Evolutionary conservation across 2,797 vertebrate species (phyloP).

Genomic region (Ctenosaura bakeri): DNA sequence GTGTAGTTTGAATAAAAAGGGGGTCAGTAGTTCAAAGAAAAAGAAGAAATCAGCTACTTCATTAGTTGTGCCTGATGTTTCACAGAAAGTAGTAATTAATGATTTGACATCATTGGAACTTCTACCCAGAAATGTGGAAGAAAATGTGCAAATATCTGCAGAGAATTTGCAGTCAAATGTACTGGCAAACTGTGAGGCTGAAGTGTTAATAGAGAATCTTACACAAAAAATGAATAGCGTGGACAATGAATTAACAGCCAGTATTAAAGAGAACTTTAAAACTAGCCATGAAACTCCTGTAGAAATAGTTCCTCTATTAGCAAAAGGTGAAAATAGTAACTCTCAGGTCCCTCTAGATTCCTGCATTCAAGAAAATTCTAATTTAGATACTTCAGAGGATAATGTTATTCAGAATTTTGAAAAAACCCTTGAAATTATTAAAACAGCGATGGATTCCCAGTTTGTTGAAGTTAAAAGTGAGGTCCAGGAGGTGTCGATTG

Average conservation of each 20-base stretch:
- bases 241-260: constrained; percentile 82
- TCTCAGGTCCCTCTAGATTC: constrained; percentile 76
- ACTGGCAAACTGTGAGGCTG: constrained; percentile 77
- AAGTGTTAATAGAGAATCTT: constrained; percentile 75
- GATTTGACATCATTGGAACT: constrained; percentile 79
- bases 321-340: constrained; percentile 83
- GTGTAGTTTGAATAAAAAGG: constrained; percentile 81
- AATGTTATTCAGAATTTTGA: constrained; percentile 82
- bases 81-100: constrained; percentile 77
- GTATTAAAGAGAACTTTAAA: constrained; percentile 83
- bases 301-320: constrained; percentile 71
- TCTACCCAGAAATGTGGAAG: constrained; percentile 75
- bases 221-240: constrained; percentile 80
- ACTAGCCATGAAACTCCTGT: constrained; percentile 72
- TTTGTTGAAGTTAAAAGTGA: constrained; percentile 81
- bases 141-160: constrained; percentile 68
- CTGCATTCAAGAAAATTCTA: constrained; percentile 67
- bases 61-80: constrained; percentile 67
- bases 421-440: constrained; percentile 84
- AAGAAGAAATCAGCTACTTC: constrained; percentile 80
- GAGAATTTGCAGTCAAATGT: constrained; percentile 76
- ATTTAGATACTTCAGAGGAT: constrained; percentile 78
- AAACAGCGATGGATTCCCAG: constrained; percentile 82
- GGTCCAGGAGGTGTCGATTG: constrained; percentile 69
- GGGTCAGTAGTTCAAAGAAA: constrained; percentile 83